phyloP scores from a whole-genome alignment of 2,888 invertebrate genomes.

The Himalopsyche kuldschensis region DNA sequence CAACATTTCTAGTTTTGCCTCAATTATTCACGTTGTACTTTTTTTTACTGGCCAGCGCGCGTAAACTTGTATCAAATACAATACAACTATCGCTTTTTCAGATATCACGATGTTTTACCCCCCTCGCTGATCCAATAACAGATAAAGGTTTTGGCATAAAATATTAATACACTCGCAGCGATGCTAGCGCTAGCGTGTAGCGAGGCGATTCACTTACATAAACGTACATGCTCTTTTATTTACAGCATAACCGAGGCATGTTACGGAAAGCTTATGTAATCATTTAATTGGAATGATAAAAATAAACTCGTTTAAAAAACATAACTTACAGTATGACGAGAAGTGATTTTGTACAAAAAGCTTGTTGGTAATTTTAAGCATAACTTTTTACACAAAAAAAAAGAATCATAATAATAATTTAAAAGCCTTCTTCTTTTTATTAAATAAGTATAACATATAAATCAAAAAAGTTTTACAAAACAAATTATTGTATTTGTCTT shows the following conservation, averaged over 20 bases:
- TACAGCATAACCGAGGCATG: slow-evolving; percentile 1
- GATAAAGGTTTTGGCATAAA: slow-evolving; percentile 36
- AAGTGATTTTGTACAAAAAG: background rate
- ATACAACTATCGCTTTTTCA: slow-evolving; percentile 8
- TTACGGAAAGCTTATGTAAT: slow-evolving; percentile 8
- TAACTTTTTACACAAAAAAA: too few relatives aligned
- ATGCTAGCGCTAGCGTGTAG: slow-evolving; percentile 27
- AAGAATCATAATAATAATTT: too few relatives aligned
- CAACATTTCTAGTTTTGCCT: background rate
- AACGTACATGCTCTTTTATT: background rate
- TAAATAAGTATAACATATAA: too few relatives aligned
- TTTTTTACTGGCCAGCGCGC: slow-evolving; percentile 9
- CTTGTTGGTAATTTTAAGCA: too few relatives aligned
- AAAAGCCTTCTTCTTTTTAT: too few relatives aligned
- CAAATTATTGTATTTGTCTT: too few relatives aligned
- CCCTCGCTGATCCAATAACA: slow-evolving; percentile 32
- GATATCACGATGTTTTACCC: background rate
- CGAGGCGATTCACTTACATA: slow-evolving; percentile 22
- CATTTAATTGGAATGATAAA: slow-evolving; percentile 2
- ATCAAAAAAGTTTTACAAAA: too few relatives aligned
- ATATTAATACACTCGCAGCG: slow-evolving; percentile 26
- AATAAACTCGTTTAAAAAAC: background rate
- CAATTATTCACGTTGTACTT: slow-evolving; percentile 18
- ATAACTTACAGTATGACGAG: background rate
- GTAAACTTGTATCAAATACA: background rate